phyloP scores from a whole-genome alignment of 2,797 vertebrate species.

The Sebastes elongatus region DNA sequence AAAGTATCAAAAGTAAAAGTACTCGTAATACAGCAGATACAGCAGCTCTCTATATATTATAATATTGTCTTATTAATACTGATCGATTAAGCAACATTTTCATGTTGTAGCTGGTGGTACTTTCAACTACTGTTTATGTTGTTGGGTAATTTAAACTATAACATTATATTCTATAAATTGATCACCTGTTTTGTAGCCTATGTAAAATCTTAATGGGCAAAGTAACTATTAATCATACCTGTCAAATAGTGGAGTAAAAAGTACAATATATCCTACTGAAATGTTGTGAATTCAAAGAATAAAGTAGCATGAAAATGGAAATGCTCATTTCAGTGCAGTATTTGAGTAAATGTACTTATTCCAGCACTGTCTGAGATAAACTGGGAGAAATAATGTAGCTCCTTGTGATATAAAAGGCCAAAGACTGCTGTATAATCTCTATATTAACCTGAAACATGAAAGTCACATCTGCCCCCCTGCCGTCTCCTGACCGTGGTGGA shows the following conservation, averaged over 20 bases:
- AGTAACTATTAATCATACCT: neutral
- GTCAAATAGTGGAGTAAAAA: neutral
- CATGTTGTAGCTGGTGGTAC: neutral
- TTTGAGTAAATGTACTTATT: neutral
- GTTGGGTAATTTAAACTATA: neutral
- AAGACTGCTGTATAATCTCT: neutral
- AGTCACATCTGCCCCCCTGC: constrained; percentile 24
- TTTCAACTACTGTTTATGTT: neutral
- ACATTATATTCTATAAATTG: no score
- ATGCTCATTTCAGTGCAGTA: neutral
- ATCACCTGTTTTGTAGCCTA: neutral
- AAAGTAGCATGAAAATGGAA: neutral
- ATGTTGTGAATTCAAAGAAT: neutral
- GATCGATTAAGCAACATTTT: rapidly evolving
- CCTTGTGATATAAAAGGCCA: neutral
- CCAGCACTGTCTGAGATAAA: neutral
- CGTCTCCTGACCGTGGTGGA: neutral
- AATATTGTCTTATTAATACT: neutral
- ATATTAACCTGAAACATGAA: neutral
- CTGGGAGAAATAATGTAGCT: neutral
- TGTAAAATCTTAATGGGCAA: neutral
- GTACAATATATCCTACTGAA: neutral
- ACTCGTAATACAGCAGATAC: neutral
- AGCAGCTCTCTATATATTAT: neutral
- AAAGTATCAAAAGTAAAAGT: neutral